Conservation (phyloP, 2,888 invertebrate species). For the Sturmia bella region DNA sequence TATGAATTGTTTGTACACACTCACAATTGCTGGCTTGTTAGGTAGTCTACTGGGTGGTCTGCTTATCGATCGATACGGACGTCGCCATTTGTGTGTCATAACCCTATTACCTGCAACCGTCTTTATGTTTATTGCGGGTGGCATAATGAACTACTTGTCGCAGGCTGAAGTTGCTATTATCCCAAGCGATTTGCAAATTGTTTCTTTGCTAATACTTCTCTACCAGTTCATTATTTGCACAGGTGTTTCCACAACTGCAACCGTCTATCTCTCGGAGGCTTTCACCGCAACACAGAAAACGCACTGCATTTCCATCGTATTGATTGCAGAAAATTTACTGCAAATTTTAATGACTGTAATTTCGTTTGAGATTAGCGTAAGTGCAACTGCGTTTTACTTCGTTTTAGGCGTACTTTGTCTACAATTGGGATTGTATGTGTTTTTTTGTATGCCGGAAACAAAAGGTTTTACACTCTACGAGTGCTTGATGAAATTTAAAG, state of each 20-base stretch:
- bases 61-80: constrained; percentile 77
- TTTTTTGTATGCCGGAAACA: constrained; percentile 78
- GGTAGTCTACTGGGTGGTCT: constrained; percentile 77
- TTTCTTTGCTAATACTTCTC: constrained; percentile 75
- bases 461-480: constrained; percentile 75
- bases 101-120: constrained; percentile 76
- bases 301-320: constrained; percentile 74
- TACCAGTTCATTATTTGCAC: constrained; percentile 76
- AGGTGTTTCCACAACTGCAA: constrained; percentile 77
- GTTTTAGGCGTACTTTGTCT: constrained; percentile 75
- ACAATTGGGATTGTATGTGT: constrained; percentile 74
- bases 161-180: constrained; percentile 71
- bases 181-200: constrained; percentile 73
- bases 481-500: constrained; percentile 76
- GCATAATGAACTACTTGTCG: constrained; percentile 76
- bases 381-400: constrained; percentile 75
- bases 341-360: constrained; percentile 75
- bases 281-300: constrained; percentile 76
- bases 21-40: constrained; percentile 76
- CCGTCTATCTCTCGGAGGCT: constrained; percentile 78
- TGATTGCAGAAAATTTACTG: constrained; percentile 75
- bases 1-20: constrained; percentile 76
- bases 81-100: constrained; percentile 74
- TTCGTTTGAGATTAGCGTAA: constrained; percentile 72
- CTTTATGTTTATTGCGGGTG: constrained; percentile 77